Base-by-base conservation (phyloP, 2,797 vertebrate species). In the Paguma larvata region DNA sequence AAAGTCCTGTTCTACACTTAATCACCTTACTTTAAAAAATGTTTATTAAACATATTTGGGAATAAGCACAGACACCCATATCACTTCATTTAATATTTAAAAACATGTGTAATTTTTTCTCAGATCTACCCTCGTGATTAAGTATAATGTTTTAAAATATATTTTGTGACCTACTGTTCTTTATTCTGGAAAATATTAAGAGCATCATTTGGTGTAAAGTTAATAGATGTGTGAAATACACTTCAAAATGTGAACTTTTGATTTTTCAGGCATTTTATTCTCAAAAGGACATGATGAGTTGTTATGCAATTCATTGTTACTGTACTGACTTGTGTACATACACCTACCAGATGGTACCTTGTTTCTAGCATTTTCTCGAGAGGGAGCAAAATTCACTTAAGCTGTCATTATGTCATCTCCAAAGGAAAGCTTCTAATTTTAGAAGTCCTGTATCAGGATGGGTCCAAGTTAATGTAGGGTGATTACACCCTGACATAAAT, bases 341-440 rank as follows among this genome's bases (percentile, higher is more conserved):
- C 10, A 73, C 21, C 51, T 73, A 65, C 44, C 91, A 96, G 44
- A 94, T 87, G 93, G 16, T 16, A 56, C 19, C 51, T 92, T 86
- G 89, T 79, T 41, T 13, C 34, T 41, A 48, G 72, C 68, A 84
- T 91, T 84, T 94, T 77, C 85, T 91, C 90, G 94, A 77, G 86
- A 91, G 87, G 27, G 23, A 91, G 38, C 9, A 90, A 67, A 95
- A 77, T 78, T 92, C 67, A 88, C 30, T 93, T 68, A 92, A n/a
- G 34, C 59, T 93, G 72, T 85, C 90, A 63, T 11, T 67, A 15
- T 96, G 79, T 79, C 77, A 38, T 84, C 65, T 85, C 30, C 83
- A 91, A 96, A 77, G 7, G 2, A 48, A 88, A 53, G 5, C 68
- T 21, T 92, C 82, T 91, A 77, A 93, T 80, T 95, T 93, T 84